Evolutionary conservation across 2,113 vertebrate genomes (phyloP), one percentile per base, ranked within the genome.

Genomic region (Hydrochoerus hydrochaeris): DNA sequence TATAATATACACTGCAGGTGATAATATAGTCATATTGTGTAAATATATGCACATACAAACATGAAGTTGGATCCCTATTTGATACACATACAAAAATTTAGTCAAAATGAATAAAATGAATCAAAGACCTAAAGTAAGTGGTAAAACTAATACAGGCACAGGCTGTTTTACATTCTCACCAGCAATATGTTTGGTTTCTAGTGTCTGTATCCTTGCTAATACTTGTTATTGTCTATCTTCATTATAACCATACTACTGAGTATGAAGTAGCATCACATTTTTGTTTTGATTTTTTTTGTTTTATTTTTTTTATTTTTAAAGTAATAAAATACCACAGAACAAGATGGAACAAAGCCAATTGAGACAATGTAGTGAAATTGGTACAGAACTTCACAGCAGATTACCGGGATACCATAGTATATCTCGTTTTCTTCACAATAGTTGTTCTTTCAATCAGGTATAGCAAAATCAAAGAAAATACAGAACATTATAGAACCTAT

Each of bases 1-100:
- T 97, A 97, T 98, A 97, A 97, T 98, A 97, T 95, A 94, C 90
- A 96, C 95, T 90, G 0, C 82, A 97, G 97, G 88, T 97, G 96
- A 97, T 96, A 93, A 5, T 97, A 96, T 92, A 87, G 82, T 87
- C 28, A 0, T n/a, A 84, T 96, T 97, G 88, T 97, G 98, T 98
- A 98, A 97, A 98, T 96, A 95, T 97, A 97, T 97, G 94, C 97
- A 98, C 96, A 96, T 84, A 97, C 65, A 69, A 69, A 69, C 14
- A 69, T 69, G 65, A 69, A 69, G 65, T 19, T 69, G 65, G 28
- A 65, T 26, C 14, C 8, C 38, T 85, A 62, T 62, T 24, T 83
- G 24, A 63, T 85, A 46, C 17, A 85, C 4, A 85, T 32, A 63
- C 4, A 85, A 44, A 85, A 63, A 85, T 63, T 63, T 12, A 63